These are phyloP conservation scores for Apamea epomidion DNA, from an alignment of 2,888 invertebrate species.

Conservation along the genomic window DNA sequence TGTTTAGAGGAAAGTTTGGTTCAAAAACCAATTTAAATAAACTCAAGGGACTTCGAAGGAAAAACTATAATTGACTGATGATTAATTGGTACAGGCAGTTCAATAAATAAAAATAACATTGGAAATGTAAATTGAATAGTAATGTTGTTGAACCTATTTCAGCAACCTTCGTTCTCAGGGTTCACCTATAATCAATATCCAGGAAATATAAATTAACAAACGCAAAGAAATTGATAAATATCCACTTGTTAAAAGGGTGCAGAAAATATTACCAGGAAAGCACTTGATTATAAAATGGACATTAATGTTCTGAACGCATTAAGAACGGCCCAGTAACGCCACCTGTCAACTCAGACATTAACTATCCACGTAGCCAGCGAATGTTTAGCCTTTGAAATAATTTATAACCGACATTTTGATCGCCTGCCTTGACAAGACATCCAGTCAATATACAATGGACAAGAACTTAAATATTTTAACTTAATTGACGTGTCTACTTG, in stretches of 20 bases:
- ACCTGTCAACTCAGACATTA: constrained; percentile 40
- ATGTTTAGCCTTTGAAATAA: constrained; percentile 41
- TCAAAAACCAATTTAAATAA: not conserved
- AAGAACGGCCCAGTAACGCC: constrained; percentile 39
- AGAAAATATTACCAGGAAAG: constrained; percentile 21
- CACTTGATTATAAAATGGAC: constrained; percentile 17
- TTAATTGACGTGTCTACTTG: constrained; percentile 39
- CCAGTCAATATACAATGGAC: constrained; percentile 33
- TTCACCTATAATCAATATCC: not conserved
- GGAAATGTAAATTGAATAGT: not conserved
- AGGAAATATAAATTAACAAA: constrained; percentile 1
- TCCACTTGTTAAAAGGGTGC: not conserved
- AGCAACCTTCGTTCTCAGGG: too few species aligned
- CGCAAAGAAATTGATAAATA: not conserved
- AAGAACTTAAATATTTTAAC: constrained; percentile 30
- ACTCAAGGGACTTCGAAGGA: not conserved
- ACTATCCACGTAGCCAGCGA: constrained; percentile 31
- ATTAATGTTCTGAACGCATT: constrained; percentile 23
- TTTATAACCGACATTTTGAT: constrained; percentile 43
- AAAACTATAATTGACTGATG: not conserved
- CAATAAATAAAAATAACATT: not conserved
- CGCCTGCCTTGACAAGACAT: constrained; percentile 27
- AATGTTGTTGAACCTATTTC: not conserved
- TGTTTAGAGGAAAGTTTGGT: not conserved
- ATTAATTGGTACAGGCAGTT: not conserved